These are phyloP conservation scores for Catharus minimus DNA, from an alignment of 2,113 vertebrate species.

Conservation along the genomic window DNA sequence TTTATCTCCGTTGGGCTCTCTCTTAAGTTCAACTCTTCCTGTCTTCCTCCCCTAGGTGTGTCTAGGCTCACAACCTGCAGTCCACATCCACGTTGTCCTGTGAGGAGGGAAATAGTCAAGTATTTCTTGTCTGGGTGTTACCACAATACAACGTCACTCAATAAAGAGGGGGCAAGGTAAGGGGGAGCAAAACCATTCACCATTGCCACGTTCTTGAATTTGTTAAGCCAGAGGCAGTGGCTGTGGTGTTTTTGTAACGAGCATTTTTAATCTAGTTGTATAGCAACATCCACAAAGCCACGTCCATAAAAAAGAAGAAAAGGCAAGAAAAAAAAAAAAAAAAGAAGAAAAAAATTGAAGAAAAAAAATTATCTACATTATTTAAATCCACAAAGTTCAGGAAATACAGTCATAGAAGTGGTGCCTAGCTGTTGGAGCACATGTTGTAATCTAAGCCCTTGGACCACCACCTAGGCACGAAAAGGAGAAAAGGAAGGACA, in stretches of 20 bases:
- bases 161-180: constrained; percentile 25
- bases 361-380: constrained; percentile 10
- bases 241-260: not conserved
- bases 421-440: constrained; percentile 49
- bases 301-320: not conserved
- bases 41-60: constrained; percentile 67
- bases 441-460: constrained; percentile 61
- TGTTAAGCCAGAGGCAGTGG: constrained; percentile 29
- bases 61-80: constrained; percentile 68
- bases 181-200: constrained; percentile 24
- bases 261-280: not conserved
- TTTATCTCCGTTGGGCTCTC: constrained; percentile 77
- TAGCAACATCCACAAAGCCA: not conserved
- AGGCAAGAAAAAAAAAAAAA: not conserved
- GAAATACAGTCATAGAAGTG: constrained; percentile 45
- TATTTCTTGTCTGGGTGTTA: constrained; percentile 72
- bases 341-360: not conserved
- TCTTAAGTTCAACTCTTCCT: constrained; percentile 67
- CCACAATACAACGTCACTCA: constrained; percentile 61
- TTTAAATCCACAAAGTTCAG: constrained; percentile 63
- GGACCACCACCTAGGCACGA: constrained; percentile 64
- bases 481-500: constrained; percentile 52
- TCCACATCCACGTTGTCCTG: constrained; percentile 78
- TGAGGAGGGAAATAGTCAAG: constrained; percentile 72
- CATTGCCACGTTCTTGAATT: constrained; percentile 27